Evolutionary conservation across 2,888 invertebrate genomes (phyloP), one percentile per base, ranked within the genome.

Genomic region (Drosophila parthenogenetica): DNA sequence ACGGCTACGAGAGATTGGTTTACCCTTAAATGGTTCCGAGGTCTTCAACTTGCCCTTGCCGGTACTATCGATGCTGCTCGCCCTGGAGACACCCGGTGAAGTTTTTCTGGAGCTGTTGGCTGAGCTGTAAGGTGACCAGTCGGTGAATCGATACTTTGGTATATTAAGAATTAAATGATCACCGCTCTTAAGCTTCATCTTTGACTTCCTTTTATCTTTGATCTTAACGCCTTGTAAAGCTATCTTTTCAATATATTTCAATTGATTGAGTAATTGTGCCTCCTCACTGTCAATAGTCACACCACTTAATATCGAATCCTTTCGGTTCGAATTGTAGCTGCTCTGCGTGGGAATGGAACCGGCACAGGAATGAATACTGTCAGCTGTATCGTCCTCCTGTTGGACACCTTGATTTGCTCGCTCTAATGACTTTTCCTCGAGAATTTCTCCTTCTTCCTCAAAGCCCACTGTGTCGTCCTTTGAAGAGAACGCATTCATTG

Each of bases 401-500:
- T 93, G 93, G 25, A 93, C 93, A 74, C 93, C 92, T 22, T 89
- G 80, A 55, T 75, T 79, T 11, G 86, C 81, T 0, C 87, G 84
- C 46, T 89, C 89, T n/a, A 94, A 88, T 0, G 93, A 91, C 85
- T 94, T 94, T 69, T 94, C 94, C 90, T 94, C 94, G 2, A 94
- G 91, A 71, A 94, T 93, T 81, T 94, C 94, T 0, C 93, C 94
- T 90, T 94, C 94, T 90, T 95, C 95, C 75, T 96, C 96, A 66
- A 94, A 94, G 81, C 95, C 97, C 0, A 97, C 95, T 0, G 97
- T 97, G 90, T 97, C 97, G 90, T 97, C 97, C 92, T 97, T 97
- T 22, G 97, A 96, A 2, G 97, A 97, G 90, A 97, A 97, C 0
- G 97, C 96, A 91, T 97, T 96, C 91, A 96, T 95, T 7, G 96